Percentiles rank a stretch among this genome's conserved stretches.
These are phyloP conservation scores for Penaeus monodon DNA, from an alignment of 2,888 invertebrate genomes.

Conservation along the genomic window DNA sequence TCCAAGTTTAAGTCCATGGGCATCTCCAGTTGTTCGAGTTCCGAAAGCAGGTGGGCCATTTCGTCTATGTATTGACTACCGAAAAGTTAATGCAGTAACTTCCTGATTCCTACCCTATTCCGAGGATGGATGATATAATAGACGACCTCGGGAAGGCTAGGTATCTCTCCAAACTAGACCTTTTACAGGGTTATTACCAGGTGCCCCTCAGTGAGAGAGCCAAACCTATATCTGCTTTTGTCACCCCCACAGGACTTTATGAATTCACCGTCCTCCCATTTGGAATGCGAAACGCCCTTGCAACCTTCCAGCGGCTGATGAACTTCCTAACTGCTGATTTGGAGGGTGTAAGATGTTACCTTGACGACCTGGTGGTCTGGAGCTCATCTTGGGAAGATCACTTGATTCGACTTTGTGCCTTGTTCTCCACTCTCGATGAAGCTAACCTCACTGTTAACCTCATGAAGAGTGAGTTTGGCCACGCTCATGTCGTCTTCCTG, in stretches of 20 bases:
- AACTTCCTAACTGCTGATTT: neutral
- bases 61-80: neutral
- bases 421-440: too few relatives aligned
- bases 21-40: too few relatives aligned
- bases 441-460: too few relatives aligned
- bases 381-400: neutral
- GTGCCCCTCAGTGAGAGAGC: neutral
- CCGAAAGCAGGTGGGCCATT: neutral
- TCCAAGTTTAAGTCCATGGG: too few relatives aligned
- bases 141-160: neutral
- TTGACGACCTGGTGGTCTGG: neutral
- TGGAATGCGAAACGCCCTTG: neutral
- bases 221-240: neutral
- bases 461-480: too few relatives aligned
- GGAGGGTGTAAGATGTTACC: neutral
- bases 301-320: conserved; percentile 12
- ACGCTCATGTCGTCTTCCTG: too few relatives aligned
- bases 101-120: neutral
- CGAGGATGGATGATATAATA: neutral
- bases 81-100: neutral
- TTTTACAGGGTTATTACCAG: neutral
- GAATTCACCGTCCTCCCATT: neutral
- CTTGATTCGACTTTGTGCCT: neutral
- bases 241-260: neutral
- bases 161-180: neutral